Evolutionary conservation across 2,888 invertebrate genomes (phyloP).

Genomic region (Palloptera scutellata): DNA sequence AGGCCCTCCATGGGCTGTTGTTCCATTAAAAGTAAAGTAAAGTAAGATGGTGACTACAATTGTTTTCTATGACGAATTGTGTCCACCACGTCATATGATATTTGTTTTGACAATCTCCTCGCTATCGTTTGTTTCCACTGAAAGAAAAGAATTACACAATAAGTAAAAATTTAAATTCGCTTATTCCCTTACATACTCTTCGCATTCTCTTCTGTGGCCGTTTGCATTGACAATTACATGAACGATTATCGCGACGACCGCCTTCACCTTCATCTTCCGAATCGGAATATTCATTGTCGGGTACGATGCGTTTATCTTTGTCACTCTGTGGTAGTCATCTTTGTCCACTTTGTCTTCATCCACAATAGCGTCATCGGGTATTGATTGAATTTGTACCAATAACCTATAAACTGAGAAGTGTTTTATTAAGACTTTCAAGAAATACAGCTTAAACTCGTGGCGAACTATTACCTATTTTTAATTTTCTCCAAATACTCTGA

Average conservation of each 20-base stretch:
- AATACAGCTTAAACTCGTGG: not conserved
- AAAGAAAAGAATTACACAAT: slow-evolving; percentile 42
- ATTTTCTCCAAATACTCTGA: slow-evolving; percentile 98
- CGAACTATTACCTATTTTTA: slow-evolving; percentile 69
- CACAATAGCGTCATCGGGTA: slow-evolving; percentile 64
- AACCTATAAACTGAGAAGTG: slow-evolving; percentile 65
- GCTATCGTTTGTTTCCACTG: slow-evolving; percentile 72
- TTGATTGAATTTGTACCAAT: slow-evolving; percentile 70
- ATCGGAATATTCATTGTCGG: slow-evolving; percentile 93
- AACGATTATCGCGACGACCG: slow-evolving; percentile 71
- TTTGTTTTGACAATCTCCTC: slow-evolving; percentile 50
- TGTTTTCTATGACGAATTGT: slow-evolving; percentile 62
- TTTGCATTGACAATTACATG: slow-evolving; percentile 72
- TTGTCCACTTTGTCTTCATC: slow-evolving; percentile 92
- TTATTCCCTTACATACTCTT: slow-evolving; percentile 67
- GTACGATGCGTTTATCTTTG: slow-evolving; percentile 91
- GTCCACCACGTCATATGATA: slow-evolving; percentile 62
- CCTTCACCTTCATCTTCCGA: slow-evolving; percentile 87
- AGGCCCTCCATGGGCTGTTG: too few species aligned
- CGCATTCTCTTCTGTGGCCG: slow-evolving; percentile 76
- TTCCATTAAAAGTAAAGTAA: too few species aligned
- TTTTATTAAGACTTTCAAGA: not conserved
- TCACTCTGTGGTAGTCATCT: slow-evolving; percentile 86
- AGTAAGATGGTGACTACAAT: too few species aligned
- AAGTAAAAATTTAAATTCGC: slow-evolving; percentile 18